phyloP scores from a whole-genome alignment of 2,888 invertebrate species.

The Troides oblongomaculatus region DNA sequence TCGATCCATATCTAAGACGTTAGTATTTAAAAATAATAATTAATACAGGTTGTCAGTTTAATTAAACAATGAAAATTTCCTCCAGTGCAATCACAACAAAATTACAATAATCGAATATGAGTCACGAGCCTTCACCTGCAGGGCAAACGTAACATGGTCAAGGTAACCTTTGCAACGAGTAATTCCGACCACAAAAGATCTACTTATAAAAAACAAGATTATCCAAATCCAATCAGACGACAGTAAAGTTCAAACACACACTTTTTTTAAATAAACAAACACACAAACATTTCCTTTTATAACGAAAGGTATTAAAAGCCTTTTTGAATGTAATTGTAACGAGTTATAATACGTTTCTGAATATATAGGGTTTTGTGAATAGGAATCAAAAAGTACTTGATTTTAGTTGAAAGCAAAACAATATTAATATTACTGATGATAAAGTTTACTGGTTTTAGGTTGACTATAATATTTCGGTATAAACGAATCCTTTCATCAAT shows the following conservation, averaged over 20 bases:
- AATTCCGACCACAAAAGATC: slow-evolving; percentile 15
- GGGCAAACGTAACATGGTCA: slow-evolving; percentile 27
- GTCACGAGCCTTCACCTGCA: slow-evolving; percentile 27
- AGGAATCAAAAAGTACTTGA: not conserved
- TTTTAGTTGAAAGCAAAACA: not conserved
- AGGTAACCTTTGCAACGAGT: slow-evolving; percentile 25
- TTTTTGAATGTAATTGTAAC: not conserved
- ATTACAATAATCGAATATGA: slow-evolving; percentile 28
- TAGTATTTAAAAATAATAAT: not conserved
- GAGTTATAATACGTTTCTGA: not conserved
- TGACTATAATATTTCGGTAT: not conserved
- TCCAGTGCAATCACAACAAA: slow-evolving; percentile 18
- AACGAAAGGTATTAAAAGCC: not conserved
- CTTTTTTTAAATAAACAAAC: not conserved
- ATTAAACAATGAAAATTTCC: slow-evolving; percentile 19
- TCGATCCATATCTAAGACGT: no score
- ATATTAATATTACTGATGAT: not conserved
- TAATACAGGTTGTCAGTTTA: not conserved
- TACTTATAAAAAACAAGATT: slow-evolving; percentile 23
- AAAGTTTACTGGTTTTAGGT: not conserved
- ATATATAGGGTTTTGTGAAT: not conserved
- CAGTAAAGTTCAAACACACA: slow-evolving; percentile 1
- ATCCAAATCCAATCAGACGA: slow-evolving; percentile 17
- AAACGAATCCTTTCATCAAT: not conserved
- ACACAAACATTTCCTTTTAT: not conserved